Evolutionary conservation across 2,797 vertebrate species (phyloP).

Genomic region (Xiphorhynchus erythropygius): DNA sequence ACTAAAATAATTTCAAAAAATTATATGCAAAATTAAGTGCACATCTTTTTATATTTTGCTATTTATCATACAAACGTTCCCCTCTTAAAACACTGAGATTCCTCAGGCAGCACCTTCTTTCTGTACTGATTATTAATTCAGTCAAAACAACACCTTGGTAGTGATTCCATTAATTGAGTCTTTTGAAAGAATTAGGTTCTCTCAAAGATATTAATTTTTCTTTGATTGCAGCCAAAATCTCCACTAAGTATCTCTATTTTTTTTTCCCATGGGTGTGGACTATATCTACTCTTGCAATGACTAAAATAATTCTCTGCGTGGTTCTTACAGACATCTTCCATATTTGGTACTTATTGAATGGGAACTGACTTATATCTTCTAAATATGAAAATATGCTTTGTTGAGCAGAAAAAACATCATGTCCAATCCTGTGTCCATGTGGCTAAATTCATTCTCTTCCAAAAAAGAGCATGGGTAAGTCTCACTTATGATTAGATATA

Average conservation of each 20-base stretch:
- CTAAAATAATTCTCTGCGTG: background rate
- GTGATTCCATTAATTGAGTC: background rate
- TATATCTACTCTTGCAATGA: background rate
- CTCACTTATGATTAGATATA: background rate
- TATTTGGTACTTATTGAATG: background rate
- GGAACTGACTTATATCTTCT: background rate
- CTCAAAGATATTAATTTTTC: background rate
- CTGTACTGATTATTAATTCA: background rate
- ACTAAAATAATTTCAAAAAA: background rate
- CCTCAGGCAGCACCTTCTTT: background rate
- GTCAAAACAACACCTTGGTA: background rate
- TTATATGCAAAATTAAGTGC: background rate
- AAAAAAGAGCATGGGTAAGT: background rate
- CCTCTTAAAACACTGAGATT: background rate
- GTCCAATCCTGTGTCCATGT: background rate
- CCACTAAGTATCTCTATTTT: background rate
- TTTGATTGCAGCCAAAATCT: background rate
- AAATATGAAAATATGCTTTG: background rate
- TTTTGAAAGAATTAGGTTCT: background rate
- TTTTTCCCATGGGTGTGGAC: background rate
- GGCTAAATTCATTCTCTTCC: background rate
- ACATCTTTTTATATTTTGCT: background rate
- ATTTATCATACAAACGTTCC: background rate
- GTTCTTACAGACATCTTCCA: background rate
- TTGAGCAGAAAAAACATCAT: background rate